Evolutionary conservation across 2,797 vertebrate species (phyloP).

Genomic region (Sebastes iracundus): DNA sequence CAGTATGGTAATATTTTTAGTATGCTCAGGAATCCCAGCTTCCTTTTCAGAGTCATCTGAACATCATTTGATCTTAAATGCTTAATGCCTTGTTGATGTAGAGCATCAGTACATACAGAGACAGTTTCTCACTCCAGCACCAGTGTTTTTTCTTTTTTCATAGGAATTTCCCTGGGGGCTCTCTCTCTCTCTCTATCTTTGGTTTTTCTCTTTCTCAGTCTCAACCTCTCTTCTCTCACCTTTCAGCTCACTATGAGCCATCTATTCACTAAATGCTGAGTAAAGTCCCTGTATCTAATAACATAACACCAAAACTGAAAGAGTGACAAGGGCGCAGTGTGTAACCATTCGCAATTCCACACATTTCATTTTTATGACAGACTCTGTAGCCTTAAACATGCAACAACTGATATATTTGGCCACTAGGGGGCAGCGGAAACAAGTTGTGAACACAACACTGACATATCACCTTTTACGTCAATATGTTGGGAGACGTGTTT

Average conservation of each 20-base stretch:
- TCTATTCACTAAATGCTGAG: conserved; percentile 1
- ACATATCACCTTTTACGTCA: not conserved
- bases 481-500: not conserved
- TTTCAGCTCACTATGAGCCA: not conserved
- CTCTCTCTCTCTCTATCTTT: not conserved
- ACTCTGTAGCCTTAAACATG: not conserved
- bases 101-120: not conserved
- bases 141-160: not conserved
- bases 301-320: not conserved
- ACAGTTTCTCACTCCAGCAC: conserved; percentile 11
- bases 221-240: not conserved
- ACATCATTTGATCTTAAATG: conserved; percentile 14
- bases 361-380: not conserved
- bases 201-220: conserved; percentile 6
- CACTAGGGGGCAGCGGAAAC: not conserved
- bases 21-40: not conserved
- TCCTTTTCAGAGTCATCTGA: not conserved
- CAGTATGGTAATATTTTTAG: not conserved
- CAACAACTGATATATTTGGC: not conserved
- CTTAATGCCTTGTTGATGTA: not conserved
- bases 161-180: not conserved
- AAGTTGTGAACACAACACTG: not conserved
- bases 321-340: rapidly evolving
- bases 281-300: not conserved
- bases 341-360: not conserved